These are phyloP conservation scores for Bungarus multicinctus DNA, from an alignment of 2,113 vertebrate genomes.

Conservation along the genomic window DNA sequence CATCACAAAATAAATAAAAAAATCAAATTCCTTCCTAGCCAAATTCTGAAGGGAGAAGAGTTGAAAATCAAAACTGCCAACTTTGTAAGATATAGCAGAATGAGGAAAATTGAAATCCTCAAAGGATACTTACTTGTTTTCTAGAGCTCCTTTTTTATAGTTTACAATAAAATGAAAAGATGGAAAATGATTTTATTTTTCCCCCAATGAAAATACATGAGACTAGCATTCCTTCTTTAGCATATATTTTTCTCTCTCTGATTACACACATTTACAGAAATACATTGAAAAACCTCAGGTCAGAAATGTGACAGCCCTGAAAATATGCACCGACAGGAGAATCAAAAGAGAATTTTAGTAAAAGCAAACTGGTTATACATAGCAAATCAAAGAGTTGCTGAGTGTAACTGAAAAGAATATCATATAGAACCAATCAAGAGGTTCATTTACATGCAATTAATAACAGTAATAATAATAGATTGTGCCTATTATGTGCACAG, in stretches of 20 bases:
- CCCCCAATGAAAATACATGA: neutral
- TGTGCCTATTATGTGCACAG: neutral
- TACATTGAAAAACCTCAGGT: neutral
- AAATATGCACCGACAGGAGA: neutral
- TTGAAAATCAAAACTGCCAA: slow-evolving; percentile 2
- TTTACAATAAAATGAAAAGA: neutral
- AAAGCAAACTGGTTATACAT: neutral
- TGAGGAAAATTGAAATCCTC: neutral
- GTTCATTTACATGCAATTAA: neutral
- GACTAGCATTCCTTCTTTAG: neutral
- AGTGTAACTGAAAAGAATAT: neutral
- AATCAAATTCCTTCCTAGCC: neutral
- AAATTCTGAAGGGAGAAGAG: neutral
- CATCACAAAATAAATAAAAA: neutral
- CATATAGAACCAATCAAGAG: neutral
- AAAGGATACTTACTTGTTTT: fast-evolving
- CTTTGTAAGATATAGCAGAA: neutral
- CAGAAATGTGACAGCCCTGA: neutral
- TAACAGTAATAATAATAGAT: neutral
- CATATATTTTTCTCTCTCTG: neutral
- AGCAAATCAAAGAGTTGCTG: neutral
- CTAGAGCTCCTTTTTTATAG: neutral
- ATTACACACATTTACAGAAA: neutral
- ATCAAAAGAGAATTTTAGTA: neutral
- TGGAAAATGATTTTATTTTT: neutral